phyloP scores from a whole-genome alignment of 1,140 invertebrate genomes.

The Neuroterus valhalla region DNA sequence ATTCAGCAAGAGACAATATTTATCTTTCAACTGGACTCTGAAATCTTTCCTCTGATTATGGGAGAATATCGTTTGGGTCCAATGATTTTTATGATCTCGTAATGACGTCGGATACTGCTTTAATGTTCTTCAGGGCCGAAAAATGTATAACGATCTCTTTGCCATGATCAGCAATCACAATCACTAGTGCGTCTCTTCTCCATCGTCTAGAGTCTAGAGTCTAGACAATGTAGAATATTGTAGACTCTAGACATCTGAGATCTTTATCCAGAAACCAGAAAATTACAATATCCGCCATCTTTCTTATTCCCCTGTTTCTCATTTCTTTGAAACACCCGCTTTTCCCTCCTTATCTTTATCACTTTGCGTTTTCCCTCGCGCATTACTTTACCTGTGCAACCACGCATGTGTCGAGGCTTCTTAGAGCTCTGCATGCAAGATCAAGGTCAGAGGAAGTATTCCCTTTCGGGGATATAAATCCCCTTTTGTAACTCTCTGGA shows the following conservation, averaged over 20 bases:
- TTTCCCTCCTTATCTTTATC: slow-evolving; percentile 7
- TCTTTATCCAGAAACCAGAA: too few species aligned
- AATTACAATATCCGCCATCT: not conserved
- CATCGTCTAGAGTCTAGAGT: too few species aligned
- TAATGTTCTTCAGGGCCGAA: not conserved
- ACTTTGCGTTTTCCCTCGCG: not conserved
- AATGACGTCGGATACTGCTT: slow-evolving; percentile 14
- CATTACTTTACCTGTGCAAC: slow-evolving; percentile 2
- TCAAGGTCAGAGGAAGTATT: slow-evolving; percentile 27
- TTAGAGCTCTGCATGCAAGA: slow-evolving; percentile 18
- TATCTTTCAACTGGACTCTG: slow-evolving; percentile 22
- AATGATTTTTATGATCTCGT: slow-evolving; percentile 20
- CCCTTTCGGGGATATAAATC: slow-evolving; percentile 27
- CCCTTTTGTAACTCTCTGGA: not conserved
- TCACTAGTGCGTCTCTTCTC: too few species aligned
- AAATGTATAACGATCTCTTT: not conserved
- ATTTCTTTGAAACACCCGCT: not conserved
- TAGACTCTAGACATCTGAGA: too few species aligned
- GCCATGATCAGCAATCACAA: not conserved
- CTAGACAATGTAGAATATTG: too few species aligned
- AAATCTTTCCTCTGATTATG: not conserved
- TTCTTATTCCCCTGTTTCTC: not conserved
- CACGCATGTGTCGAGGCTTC: slow-evolving; percentile 13
- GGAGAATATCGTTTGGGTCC: slow-evolving; percentile 19
- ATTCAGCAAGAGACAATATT: not conserved